phyloP scores from a whole-genome alignment of 35 echinoderm and acorn worm genomes.

The Apostichopus californicus region DNA sequence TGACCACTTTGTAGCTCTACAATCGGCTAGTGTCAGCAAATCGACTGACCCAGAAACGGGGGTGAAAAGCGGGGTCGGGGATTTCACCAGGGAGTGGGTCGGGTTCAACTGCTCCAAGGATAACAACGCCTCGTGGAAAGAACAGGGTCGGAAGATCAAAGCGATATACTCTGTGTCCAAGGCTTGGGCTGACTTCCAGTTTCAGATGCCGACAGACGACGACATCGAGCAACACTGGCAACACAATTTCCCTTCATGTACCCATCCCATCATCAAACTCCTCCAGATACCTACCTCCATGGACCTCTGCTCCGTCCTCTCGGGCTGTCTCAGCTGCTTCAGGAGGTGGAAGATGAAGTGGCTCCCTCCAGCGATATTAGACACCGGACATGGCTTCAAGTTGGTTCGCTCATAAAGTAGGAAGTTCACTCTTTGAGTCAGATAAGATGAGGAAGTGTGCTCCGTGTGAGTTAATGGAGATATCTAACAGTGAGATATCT shows the following conservation, averaged over 20 bases:
- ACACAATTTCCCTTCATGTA: constrained; percentile 81
- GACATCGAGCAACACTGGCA: constrained; percentile 96
- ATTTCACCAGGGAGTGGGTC: constrained; percentile 98
- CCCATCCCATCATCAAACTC: constrained; percentile 81
- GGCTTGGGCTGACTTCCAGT: constrained; percentile 84
- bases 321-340: constrained; percentile 69
- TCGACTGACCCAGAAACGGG: constrained; percentile 88
- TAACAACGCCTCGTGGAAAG: constrained; percentile 70
- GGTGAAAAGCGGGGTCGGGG: constrained; percentile 63
- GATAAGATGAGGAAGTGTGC: no score
- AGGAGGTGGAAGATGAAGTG: constrained; percentile 92
- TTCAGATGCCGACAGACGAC: constrained; percentile 86
- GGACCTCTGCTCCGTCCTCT: constrained; percentile 68
- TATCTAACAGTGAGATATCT: no score
- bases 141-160: constrained; percentile 81
- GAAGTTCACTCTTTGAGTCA: no score
- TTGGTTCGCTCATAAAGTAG: constrained; percentile 78
- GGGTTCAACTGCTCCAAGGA: constrained; percentile 86
- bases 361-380: constrained; percentile 81
- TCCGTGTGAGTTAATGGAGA: no score
- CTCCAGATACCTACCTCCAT: constrained; percentile 65
- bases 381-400: constrained; percentile 96
- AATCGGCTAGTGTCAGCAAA: constrained; percentile 70
- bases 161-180: constrained; percentile 78
- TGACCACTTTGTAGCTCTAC: constrained; percentile 79